These are phyloP conservation scores for Cantharis flavilabris DNA, from an alignment of 2,888 invertebrate genomes.

Conservation along the genomic window DNA sequence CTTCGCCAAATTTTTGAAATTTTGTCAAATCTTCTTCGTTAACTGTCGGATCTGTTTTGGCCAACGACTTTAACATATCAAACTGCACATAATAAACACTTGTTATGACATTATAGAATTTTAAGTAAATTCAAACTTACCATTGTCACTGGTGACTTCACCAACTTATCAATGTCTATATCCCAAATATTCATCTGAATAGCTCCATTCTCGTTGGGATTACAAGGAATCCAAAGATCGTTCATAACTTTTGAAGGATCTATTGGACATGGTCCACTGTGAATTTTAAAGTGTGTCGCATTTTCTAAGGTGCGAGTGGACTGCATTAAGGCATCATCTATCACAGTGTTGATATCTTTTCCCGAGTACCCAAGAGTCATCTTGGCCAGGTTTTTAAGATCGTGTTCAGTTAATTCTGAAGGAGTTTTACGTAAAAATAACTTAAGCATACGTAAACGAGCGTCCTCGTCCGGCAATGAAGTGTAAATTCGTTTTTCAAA, in stretches of 20 bases:
- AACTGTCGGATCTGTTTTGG: slow-evolving; percentile 95
- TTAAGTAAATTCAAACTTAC: slow-evolving; percentile 57
- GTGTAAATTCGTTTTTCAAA: slow-evolving; percentile 99
- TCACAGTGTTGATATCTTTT: slow-evolving; percentile 97
- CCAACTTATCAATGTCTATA: slow-evolving; percentile 91
- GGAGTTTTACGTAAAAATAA: slow-evolving; percentile 82
- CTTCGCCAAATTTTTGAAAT: slow-evolving; percentile 92
- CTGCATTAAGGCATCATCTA: slow-evolving; percentile 97
- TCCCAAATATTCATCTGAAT: slow-evolving; percentile 98
- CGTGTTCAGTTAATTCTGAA: slow-evolving; percentile 81
- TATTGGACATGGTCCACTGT: slow-evolving; percentile 83
- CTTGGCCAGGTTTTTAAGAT: slow-evolving; percentile 79
- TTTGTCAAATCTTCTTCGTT: slow-evolving; percentile 94
- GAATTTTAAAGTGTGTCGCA: slow-evolving; percentile 91
- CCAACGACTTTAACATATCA: slow-evolving; percentile 91
- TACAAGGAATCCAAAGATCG: slow-evolving; percentile 94
- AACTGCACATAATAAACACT: slow-evolving; percentile 58
- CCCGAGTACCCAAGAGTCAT: slow-evolving; percentile 97
- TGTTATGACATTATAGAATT: neutral
- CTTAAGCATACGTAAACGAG: slow-evolving; percentile 92
- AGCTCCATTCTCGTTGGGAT: slow-evolving; percentile 93
- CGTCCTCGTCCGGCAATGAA: slow-evolving; percentile 93
- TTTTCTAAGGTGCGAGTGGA: slow-evolving; percentile 98
- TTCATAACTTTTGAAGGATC: slow-evolving; percentile 81
- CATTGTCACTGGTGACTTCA: slow-evolving; percentile 87